These are phyloP conservation scores for Diaphora mendica DNA, from an alignment of 2,888 invertebrate species.

Conservation along the genomic window DNA sequence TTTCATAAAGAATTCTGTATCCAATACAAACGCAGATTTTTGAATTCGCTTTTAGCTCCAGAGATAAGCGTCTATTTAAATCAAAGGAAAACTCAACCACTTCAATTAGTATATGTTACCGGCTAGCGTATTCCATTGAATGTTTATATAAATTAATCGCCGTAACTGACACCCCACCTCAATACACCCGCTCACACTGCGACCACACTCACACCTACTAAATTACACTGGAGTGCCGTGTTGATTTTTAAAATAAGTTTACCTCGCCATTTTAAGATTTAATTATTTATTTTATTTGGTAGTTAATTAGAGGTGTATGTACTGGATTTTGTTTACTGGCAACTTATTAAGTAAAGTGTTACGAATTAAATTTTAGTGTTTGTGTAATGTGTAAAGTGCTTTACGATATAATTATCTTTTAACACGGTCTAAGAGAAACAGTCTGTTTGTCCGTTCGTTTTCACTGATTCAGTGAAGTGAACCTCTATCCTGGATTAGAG, in stretches of 20 bases:
- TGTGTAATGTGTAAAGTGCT: background rate
- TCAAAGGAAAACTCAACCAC: no score
- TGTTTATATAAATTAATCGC: background rate
- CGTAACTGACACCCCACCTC: background rate
- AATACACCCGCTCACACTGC: constrained; percentile 37
- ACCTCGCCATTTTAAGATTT: constrained; percentile 55
- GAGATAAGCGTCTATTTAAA: no score
- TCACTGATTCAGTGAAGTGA: no score
- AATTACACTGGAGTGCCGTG: constrained; percentile 47
- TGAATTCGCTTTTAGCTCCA: no score
- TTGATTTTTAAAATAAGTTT: constrained; percentile 73
- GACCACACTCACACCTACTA: constrained; percentile 44
- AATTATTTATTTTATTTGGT: constrained; percentile 58
- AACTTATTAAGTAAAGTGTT: background rate
- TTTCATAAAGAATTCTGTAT: no score
- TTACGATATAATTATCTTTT: background rate
- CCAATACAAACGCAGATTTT: no score
- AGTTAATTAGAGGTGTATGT: constrained; percentile 36
- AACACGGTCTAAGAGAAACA: background rate
- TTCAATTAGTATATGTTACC: no score
- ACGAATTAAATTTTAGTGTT: background rate
- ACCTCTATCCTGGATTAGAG: no score
- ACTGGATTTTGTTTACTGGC: constrained; percentile 11
- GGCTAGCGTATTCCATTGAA: no score
- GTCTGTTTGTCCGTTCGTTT: no score